Evolutionary conservation across 2,797 vertebrate genomes (phyloP).

Genomic region (Aplochiton taeniatus): DNA sequence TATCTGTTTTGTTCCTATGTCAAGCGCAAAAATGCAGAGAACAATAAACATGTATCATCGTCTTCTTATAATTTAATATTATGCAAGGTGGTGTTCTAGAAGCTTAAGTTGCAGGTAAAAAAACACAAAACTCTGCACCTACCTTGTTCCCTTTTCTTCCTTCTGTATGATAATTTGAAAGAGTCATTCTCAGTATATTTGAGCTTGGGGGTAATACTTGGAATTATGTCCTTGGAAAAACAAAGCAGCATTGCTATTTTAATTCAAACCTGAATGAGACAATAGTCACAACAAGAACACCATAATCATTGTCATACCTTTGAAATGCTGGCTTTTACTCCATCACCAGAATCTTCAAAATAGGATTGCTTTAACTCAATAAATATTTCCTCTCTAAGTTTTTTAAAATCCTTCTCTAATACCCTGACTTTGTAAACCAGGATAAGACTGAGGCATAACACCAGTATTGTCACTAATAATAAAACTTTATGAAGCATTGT

Average conservation of each 20-base stretch:
- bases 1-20: too few relatives aligned
- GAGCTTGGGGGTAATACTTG: slow-evolving; percentile 55
- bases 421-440: slow-evolving; percentile 61
- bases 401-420: slow-evolving; percentile 63
- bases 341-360: slow-evolving; percentile 57
- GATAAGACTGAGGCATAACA: slow-evolving; percentile 65
- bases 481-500: slow-evolving; percentile 51
- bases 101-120: not conserved
- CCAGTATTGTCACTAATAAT: slow-evolving; percentile 52
- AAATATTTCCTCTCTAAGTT: slow-evolving; percentile 64
- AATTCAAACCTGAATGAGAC: slow-evolving; percentile 58
- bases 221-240: slow-evolving; percentile 66
- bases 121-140: slow-evolving; percentile 55
- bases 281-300: slow-evolving; percentile 64
- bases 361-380: slow-evolving; percentile 65
- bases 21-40: too few relatives aligned
- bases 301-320: slow-evolving; percentile 73
- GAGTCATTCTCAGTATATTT: slow-evolving; percentile 25
- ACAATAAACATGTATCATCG: too few relatives aligned
- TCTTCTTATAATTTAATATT: too few relatives aligned
- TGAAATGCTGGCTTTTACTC: slow-evolving; percentile 62
- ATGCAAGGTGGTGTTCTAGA: too few relatives aligned
- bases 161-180: slow-evolving; percentile 52
- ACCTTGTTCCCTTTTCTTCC: slow-evolving; percentile 60
- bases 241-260: slow-evolving; percentile 42